phyloP scores from a whole-genome alignment of 2,113 vertebrate species.

The Varanus salvator region DNA sequence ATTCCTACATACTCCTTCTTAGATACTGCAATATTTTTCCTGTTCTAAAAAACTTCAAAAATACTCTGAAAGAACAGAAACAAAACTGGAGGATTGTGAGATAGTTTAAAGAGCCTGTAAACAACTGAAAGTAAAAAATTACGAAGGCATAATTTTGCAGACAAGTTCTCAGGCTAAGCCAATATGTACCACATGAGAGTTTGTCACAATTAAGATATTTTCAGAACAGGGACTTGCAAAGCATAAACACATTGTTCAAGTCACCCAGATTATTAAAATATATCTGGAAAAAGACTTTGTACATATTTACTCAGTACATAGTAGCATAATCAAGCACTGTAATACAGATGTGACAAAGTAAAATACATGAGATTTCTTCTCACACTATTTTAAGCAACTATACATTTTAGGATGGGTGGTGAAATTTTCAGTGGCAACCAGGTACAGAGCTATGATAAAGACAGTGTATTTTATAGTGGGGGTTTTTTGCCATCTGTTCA shows the following conservation, averaged over 20 bases:
- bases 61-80: no score
- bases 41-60: no score
- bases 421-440: background rate
- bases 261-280: background rate
- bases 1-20: no score
- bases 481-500: background rate
- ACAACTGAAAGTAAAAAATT: no score
- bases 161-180: background rate
- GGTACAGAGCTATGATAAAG: background rate
- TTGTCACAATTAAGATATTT: background rate
- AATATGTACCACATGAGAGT: background rate
- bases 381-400: background rate
- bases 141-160: no score
- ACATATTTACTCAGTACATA: background rate
- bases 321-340: background rate
- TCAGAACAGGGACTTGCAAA: background rate
- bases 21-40: no score
- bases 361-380: background rate
- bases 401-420: background rate
- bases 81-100: no score
- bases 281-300: background rate
- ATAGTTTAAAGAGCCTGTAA: no score
- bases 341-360: background rate
- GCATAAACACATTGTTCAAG: background rate
- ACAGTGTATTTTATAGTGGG: background rate